Base-by-base conservation (phyloP, 1,140 invertebrate genomes). In the Drosophila trapezifrons region DNA sequence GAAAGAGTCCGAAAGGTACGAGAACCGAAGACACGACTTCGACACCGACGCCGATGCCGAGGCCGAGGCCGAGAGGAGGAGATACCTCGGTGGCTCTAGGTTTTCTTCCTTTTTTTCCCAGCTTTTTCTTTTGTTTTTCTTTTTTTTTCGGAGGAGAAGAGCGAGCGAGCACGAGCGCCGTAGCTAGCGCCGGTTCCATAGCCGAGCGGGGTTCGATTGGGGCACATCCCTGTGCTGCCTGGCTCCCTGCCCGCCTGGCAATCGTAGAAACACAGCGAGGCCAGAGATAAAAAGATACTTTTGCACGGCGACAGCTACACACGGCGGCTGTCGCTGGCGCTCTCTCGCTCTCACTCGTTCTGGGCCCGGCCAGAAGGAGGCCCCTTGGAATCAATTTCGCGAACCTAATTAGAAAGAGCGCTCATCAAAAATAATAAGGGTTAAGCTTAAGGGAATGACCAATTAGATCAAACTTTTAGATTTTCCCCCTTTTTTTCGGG, bases 241-340 rank as follows among this genome's bases (percentile, higher is more conserved):
- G 27, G n/a, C n/a, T n/a, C n/a, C n/a, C 27, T 4, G 45, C 2
- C 22, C 2, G 22, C 47, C 76, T 65, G 73, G 59, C 72, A 85
- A 85, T 86, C 81, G 82, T 86, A 86, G 74, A 71, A 81, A 85
- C 74, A 85, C 73, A 69, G 71, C 57, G 52, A 79, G 56, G 56
- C 38, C 73, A 22, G 13, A 86, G 82, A 87, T 86, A 86, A 86
- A 85, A 86, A 87, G 83, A 86, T 87, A 86, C 82, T 86, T 85
- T 85, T 86, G 79, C 78, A 72, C 75, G 78, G 65, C 82, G 77
- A 64, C 80, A 80, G 74, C 58, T 59, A 54, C 72, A 80, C 62
- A 55, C 64, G 47, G 37, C 49, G 37, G 59, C 52, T 45, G 72
- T 35, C 29, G 49, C 42, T 10, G 42, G 40, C 10, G 42, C 51